These are phyloP conservation scores for Larimichthys crocea DNA, from an alignment of 2,113 vertebrate genomes.

Conservation along the genomic window DNA sequence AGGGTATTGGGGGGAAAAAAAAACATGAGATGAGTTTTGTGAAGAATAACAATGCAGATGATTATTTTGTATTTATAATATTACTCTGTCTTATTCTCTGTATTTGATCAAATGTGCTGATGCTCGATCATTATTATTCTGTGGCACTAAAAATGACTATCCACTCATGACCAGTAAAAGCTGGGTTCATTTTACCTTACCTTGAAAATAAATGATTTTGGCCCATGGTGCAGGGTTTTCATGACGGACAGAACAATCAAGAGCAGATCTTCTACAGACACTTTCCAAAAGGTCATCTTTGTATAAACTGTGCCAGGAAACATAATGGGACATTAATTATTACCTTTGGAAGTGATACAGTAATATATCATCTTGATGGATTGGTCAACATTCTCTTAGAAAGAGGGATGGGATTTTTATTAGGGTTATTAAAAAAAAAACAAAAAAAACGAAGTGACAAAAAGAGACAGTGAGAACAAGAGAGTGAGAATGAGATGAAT, in stretches of 20 bases:
- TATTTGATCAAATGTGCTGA: not conserved
- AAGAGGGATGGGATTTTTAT: not conserved
- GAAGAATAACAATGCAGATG: not conserved
- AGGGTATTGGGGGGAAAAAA: not conserved
- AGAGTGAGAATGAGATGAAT: no score
- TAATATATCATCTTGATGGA: not conserved
- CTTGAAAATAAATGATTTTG: not conserved
- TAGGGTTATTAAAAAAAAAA: not conserved
- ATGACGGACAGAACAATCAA: not conserved
- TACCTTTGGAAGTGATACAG: not conserved
- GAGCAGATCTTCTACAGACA: not conserved
- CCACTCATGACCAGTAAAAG: not conserved
- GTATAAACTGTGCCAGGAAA: not conserved
- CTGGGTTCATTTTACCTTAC: not conserved
- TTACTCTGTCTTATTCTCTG: not conserved
- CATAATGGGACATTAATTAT: not conserved
- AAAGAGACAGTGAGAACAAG: not conserved
- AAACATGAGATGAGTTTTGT: not conserved
- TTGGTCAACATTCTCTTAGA: not conserved
- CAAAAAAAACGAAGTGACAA: not conserved
- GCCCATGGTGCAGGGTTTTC: not conserved
- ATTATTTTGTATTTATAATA: constrained; percentile 1
- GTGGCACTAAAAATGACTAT: not conserved
- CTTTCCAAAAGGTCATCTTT: not conserved
- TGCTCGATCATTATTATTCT: not conserved